Percentiles rank a stretch among this genome's conserved stretches.
These are phyloP conservation scores for Xylota segnis DNA, from an alignment of 2,888 invertebrate genomes.

Conservation along the genomic window DNA sequence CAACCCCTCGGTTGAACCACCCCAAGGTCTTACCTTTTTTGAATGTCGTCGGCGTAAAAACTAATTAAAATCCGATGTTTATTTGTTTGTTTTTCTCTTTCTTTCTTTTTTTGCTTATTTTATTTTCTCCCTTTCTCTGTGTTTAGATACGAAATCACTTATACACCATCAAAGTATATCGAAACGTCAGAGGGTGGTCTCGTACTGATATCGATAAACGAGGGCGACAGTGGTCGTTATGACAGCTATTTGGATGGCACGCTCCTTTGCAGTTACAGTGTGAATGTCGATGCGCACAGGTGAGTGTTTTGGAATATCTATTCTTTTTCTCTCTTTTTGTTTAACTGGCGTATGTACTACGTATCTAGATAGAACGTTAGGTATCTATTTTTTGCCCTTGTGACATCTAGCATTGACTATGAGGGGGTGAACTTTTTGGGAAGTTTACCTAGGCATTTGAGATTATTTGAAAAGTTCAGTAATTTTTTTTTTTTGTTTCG, in stretches of 20 bases:
- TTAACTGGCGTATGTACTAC: conserved; percentile 25
- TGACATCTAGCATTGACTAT: conserved; percentile 11
- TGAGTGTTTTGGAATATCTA: conserved; percentile 81
- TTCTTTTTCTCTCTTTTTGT: no score
- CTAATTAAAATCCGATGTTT: conserved; percentile 74
- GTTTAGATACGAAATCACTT: conserved; percentile 84
- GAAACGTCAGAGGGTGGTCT: conserved; percentile 96
- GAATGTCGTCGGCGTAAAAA: conserved; percentile 53
- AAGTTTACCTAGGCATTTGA: conserved; percentile 66
- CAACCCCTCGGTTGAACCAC: conserved; percentile 23
- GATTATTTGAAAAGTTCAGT: conserved; percentile 63
- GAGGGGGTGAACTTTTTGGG: conserved; percentile 30
- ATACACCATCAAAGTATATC: conserved; percentile 95
- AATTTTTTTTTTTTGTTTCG: conserved; percentile 28
- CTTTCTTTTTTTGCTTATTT: conserved; percentile 20
- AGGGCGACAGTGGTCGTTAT: conserved; percentile 94
- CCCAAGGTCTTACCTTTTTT: conserved; percentile 36
- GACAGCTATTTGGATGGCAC: conserved; percentile 96
- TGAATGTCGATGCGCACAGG: conserved; percentile 96
- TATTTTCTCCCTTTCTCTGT: conserved; percentile 37
- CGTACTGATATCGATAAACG: conserved; percentile 94
- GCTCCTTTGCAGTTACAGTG: conserved; percentile 94
- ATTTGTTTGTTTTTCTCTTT: conserved; percentile 53
- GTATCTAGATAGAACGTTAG: conserved; percentile 21
- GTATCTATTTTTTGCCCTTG: conserved; percentile 13